phyloP scores from a whole-genome alignment of 2,113 vertebrate genomes.

The Dunckerocampus dactyliophorus region DNA sequence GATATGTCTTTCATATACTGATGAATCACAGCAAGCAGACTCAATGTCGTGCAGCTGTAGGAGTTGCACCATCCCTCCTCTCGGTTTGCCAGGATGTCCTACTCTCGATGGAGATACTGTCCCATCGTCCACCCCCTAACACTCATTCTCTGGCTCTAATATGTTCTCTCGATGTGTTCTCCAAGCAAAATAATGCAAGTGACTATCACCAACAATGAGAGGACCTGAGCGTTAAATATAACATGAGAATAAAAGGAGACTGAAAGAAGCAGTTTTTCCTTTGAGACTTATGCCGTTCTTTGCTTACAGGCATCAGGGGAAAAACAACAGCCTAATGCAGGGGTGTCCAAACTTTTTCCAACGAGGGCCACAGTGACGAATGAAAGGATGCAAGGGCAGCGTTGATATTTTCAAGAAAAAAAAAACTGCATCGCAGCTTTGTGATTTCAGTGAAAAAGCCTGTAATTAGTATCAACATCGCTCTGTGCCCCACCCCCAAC shows the following conservation, averaged over 20 bases:
- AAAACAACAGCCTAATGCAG: too few relatives aligned
- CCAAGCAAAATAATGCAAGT: conserved; percentile 10
- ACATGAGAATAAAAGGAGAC: background rate
- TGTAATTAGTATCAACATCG: too few relatives aligned
- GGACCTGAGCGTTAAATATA: conserved; percentile 2
- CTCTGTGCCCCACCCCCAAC: too few relatives aligned
- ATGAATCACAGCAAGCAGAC: conserved; percentile 7
- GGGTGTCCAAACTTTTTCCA: too few relatives aligned
- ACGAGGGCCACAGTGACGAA: too few relatives aligned
- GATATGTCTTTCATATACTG: conserved; percentile 13
- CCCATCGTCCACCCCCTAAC: conserved; percentile 11
- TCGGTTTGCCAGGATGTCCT: conserved; percentile 21
- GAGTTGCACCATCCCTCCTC: conserved; percentile 3
- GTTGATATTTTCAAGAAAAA: too few relatives aligned
- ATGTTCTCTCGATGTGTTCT: background rate
- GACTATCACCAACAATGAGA: conserved; percentile 9
- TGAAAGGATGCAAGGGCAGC: too few relatives aligned
- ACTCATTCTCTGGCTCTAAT: background rate
- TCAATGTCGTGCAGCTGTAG: conserved; percentile 14
- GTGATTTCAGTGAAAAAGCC: too few relatives aligned
- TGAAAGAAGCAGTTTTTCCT: too few relatives aligned
- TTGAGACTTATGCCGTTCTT: too few relatives aligned
- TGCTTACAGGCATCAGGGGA: too few relatives aligned
- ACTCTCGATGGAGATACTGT: conserved; percentile 15
- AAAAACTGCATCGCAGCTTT: too few relatives aligned